These are phyloP conservation scores for Fregata magnificens DNA, from an alignment of 2,113 vertebrate species.

Conservation along the genomic window DNA sequence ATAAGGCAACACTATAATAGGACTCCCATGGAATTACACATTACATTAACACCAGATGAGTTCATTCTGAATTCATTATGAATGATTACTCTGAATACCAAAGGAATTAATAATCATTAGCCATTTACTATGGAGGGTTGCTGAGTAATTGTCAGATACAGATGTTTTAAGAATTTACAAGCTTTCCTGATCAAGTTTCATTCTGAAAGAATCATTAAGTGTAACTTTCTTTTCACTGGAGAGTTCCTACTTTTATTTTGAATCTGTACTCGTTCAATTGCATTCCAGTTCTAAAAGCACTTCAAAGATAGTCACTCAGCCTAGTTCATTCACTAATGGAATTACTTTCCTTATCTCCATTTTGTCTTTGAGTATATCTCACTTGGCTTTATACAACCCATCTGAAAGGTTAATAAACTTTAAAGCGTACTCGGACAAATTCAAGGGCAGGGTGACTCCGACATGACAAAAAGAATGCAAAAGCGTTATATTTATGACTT, in stretches of 20 bases:
- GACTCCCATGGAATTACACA: slow-evolving; percentile 55
- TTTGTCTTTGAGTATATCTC: not conserved
- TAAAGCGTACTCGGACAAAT: not conserved
- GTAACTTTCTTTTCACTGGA: not conserved
- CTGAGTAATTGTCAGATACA: not conserved
- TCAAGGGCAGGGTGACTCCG: not conserved
- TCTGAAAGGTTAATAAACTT: slow-evolving; percentile 28
- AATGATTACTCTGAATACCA: slow-evolving; percentile 35
- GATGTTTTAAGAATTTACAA: not conserved
- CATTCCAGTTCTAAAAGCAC: slow-evolving; percentile 22
- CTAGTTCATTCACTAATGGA: not conserved
- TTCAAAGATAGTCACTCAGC: slow-evolving; percentile 28
- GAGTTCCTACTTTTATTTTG: not conserved
- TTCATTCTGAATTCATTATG: slow-evolving; percentile 70
- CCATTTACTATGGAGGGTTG: not conserved
- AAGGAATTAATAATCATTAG: slow-evolving; percentile 65
- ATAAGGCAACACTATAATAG: slow-evolving; percentile 40
- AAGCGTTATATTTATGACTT: slow-evolving; percentile 8
- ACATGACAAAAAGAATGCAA: slow-evolving; percentile 11
- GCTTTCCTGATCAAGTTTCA: not conserved
- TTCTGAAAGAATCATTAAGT: not conserved
- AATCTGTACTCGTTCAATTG: not conserved
- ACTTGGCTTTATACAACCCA: not conserved
- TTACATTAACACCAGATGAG: slow-evolving; percentile 49
- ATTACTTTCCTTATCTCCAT: slow-evolving; percentile 15